phyloP scores from a whole-genome alignment of 2,888 invertebrate species.

The Osmoderma eremita region DNA sequence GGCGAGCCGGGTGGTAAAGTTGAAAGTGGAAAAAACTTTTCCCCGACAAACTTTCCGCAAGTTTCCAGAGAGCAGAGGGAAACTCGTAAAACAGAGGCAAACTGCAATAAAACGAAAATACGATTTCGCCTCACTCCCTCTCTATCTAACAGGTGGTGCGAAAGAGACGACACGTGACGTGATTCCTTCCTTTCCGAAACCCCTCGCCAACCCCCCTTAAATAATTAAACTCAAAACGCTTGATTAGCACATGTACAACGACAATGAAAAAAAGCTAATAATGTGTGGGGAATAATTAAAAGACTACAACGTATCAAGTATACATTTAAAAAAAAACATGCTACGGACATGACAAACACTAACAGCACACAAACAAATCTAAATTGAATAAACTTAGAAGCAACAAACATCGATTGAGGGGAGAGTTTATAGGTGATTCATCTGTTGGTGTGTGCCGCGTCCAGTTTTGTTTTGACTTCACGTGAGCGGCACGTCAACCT shows the following conservation, averaged over 20 bases:
- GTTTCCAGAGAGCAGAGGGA: constrained; percentile 28
- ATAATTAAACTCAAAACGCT: constrained; percentile 23
- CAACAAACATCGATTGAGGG: constrained; percentile 24
- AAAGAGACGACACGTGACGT: constrained; percentile 45
- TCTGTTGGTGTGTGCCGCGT: background rate
- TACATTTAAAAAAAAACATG: constrained; percentile 8
- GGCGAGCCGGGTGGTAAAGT: constrained; percentile 17
- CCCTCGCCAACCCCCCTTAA: background rate
- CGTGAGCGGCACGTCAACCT: constrained; percentile 28
- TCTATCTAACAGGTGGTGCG: constrained; percentile 52
- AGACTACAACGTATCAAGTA: background rate
- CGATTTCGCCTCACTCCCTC: constrained; percentile 52
- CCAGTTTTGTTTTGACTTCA: constrained; percentile 17
- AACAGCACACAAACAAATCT: constrained; percentile 17
- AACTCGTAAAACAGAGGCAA: constrained; percentile 55
- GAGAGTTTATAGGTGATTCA: constrained; percentile 23
- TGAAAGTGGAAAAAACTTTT: constrained; percentile 32
- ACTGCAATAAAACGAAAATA: constrained; percentile 60
- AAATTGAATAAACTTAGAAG: constrained; percentile 22
- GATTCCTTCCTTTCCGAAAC: constrained; percentile 13
- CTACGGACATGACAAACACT: constrained; percentile 11
- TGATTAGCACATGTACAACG: background rate
- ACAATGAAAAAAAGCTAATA: background rate
- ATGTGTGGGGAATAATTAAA: background rate
- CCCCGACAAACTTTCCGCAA: constrained; percentile 42